Percentiles rank a stretch among this genome's conserved stretches.
These are phyloP conservation scores for Campylomormyrus numenius DNA, from an alignment of 2,113 vertebrate genomes.

Conservation along the genomic window DNA sequence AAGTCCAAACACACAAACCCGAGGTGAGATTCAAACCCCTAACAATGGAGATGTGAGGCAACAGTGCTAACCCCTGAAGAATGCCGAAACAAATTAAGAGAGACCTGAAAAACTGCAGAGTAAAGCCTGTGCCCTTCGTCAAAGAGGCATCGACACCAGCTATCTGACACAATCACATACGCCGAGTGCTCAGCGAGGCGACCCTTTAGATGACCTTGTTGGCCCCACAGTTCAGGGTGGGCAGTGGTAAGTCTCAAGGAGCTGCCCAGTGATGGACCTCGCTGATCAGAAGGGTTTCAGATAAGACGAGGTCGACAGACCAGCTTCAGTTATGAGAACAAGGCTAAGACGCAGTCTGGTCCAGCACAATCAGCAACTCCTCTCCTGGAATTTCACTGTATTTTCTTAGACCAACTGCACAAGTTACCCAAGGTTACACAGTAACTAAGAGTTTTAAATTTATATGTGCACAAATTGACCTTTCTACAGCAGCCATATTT, in stretches of 20 bases:
- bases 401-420: not conserved
- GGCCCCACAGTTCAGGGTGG: not conserved
- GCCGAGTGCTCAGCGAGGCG: not conserved
- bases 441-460: not conserved
- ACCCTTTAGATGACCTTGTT: not conserved
- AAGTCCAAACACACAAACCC: not conserved
- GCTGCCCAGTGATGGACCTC: not conserved
- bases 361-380: not conserved
- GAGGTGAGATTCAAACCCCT: not conserved
- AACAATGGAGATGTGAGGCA: not conserved
- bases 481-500: not conserved
- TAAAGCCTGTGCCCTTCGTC: not conserved
- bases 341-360: not conserved
- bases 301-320: slow-evolving; percentile 8
- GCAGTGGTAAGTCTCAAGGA: not conserved
- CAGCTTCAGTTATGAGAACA: not conserved
- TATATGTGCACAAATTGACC: not conserved
- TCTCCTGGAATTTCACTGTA: not conserved
- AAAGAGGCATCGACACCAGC: not conserved
- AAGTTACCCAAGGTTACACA: not conserved
- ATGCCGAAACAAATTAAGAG: not conserved
- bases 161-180: not conserved
- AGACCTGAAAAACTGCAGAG: not conserved
- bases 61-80: not conserved
- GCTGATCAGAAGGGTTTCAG: not conserved